phyloP scores from a whole-genome alignment of 2,888 invertebrate species.

The Nysson spinosus region DNA sequence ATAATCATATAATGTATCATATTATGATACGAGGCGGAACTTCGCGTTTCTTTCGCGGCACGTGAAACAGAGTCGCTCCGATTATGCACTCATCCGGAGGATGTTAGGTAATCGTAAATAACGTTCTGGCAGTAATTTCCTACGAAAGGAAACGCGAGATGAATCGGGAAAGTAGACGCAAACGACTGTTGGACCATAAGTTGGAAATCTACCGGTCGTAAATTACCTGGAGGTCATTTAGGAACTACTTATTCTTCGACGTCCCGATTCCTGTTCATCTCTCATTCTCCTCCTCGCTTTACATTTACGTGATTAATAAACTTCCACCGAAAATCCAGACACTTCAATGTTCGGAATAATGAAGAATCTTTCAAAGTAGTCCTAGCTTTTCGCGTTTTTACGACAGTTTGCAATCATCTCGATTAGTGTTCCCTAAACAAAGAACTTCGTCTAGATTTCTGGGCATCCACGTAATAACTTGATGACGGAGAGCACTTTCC shows the following conservation, averaged over 20 bases:
- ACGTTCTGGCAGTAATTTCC: slow-evolving; percentile 28
- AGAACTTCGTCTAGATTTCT: too few relatives aligned
- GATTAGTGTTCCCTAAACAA: background rate
- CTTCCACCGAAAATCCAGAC: background rate
- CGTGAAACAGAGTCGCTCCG: slow-evolving; percentile 19
- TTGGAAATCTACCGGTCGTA: background rate
- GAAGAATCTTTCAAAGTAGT: too few relatives aligned
- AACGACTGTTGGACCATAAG: slow-evolving; percentile 15
- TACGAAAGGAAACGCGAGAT: slow-evolving; percentile 14
- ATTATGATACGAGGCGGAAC: background rate
- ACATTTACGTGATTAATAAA: background rate
- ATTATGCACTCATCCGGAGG: slow-evolving; percentile 22
- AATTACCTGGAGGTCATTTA: slow-evolving; percentile 2
- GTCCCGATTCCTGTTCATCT: slow-evolving; percentile 1
- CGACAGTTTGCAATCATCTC: too few relatives aligned
- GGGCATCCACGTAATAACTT: slow-evolving; percentile 90
- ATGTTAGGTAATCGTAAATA: slow-evolving; percentile 30
- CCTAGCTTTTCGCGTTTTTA: too few relatives aligned
- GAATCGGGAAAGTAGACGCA: slow-evolving; percentile 20
- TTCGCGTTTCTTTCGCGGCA: background rate
- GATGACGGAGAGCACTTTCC: slow-evolving; percentile 86
- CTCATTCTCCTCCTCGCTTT: background rate
- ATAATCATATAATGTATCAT: too few relatives aligned
- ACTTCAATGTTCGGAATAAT: background rate
- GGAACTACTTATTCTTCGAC: background rate